These are phyloP conservation scores for Crypturellus undulatus DNA, from an alignment of 2,113 vertebrate genomes.

Conservation along the genomic window DNA sequence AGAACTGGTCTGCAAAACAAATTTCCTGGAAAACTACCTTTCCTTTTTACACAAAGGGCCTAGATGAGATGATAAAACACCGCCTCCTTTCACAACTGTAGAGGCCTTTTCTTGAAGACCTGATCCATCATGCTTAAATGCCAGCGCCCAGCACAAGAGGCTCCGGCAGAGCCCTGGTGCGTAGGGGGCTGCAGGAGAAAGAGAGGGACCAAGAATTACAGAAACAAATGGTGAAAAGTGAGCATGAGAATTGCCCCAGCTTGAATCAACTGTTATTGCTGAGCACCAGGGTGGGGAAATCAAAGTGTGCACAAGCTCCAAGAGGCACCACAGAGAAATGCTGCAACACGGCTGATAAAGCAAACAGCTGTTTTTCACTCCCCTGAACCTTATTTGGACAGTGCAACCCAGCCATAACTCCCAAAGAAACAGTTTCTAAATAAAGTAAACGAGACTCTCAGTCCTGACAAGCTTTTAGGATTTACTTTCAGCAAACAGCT, in stretches of 20 bases:
- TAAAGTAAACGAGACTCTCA: not conserved
- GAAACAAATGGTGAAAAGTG: not conserved
- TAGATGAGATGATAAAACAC: not conserved
- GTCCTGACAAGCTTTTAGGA: not conserved
- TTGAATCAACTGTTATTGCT: not conserved
- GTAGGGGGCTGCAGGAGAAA: fast-evolving
- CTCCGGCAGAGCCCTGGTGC: not conserved
- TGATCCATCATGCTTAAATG: not conserved
- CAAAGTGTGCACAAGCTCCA: not conserved
- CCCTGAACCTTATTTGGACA: not conserved
- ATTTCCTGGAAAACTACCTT: not conserved
- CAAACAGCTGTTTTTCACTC: not conserved
- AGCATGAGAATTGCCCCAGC: not conserved
- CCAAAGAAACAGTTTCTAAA: not conserved
- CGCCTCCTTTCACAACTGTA: not conserved
- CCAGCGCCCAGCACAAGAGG: not conserved
- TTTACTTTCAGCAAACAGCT: not conserved
- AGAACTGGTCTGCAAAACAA: not conserved
- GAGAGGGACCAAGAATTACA: not conserved
- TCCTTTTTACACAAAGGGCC: not conserved
- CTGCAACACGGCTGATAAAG: fast-evolving
- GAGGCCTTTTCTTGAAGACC: not conserved
- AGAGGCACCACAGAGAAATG: not conserved
- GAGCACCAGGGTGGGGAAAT: not conserved
- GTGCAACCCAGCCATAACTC: not conserved